Evolutionary conservation across 2,797 vertebrate species (phyloP).

Genomic region (Lacerta viridis): DNA sequence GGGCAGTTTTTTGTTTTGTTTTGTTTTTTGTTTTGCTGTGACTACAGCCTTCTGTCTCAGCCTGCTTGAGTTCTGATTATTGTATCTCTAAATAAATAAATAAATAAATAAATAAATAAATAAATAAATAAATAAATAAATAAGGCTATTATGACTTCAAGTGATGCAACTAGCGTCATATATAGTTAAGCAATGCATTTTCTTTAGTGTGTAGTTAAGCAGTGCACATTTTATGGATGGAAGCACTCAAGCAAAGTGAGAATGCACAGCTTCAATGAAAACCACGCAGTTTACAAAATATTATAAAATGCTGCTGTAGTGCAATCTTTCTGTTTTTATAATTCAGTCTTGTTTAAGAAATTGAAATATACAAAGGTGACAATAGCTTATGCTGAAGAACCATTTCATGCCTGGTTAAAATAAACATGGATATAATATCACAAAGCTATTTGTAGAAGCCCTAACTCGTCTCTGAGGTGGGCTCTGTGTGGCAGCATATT

Average conservation of each 20-base stretch:
- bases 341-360: not conserved
- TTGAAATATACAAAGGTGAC: not conserved
- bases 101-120: too few species aligned
- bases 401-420: not conserved
- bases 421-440: not conserved
- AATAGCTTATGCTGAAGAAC: not conserved
- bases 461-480: not conserved
- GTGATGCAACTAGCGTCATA: too few species aligned
- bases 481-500: not conserved
- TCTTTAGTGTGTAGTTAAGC: not conserved
- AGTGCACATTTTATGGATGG: constrained; percentile 1
- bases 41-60: too few species aligned
- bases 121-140: too few species aligned
- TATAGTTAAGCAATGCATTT: too few species aligned
- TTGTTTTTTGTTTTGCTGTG: too few species aligned
- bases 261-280: not conserved
- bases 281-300: not conserved
- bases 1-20: too few species aligned
- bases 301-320: not conserved
- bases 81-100: too few species aligned
- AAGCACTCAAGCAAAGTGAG: not conserved
- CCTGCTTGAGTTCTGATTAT: too few species aligned
- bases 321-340: not conserved
- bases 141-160: too few species aligned
- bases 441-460: not conserved